phyloP scores from a whole-genome alignment of 2,797 vertebrate genomes.

The Bucorvus abyssinicus region DNA sequence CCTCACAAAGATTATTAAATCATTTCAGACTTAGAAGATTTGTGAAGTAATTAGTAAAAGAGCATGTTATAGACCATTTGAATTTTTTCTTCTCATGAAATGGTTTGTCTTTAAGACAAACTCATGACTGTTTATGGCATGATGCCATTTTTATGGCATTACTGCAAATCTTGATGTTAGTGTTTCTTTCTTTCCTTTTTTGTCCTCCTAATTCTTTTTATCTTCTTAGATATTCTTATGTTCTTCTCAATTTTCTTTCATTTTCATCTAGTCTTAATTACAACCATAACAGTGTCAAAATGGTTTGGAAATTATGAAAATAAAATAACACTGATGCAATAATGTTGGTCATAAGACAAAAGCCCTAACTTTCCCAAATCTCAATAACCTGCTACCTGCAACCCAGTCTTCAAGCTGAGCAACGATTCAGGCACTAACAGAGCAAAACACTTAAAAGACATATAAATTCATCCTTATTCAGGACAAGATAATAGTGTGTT shows the following conservation, averaged over 20 bases:
- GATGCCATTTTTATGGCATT: conserved; percentile 57
- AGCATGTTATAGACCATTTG: neutral
- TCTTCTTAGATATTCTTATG: conserved; percentile 59
- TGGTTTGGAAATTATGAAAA: conserved; percentile 30
- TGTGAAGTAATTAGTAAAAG: neutral
- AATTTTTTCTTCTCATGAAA: neutral
- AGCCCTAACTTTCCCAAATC: neutral
- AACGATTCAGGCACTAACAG: neutral
- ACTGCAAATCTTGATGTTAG: conserved; percentile 83
- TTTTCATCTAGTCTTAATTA: conserved; percentile 61
- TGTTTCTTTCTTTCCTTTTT: conserved; percentile 69
- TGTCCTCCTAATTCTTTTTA: conserved; percentile 75
- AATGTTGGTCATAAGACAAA: neutral
- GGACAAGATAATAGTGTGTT: neutral
- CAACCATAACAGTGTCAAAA: conserved; percentile 21
- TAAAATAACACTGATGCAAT: neutral
- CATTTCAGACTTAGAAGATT: neutral
- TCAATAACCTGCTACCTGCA: neutral
- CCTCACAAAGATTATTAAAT: neutral
- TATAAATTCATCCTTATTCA: neutral
- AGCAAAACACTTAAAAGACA: neutral
- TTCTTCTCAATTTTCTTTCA: conserved; percentile 40
- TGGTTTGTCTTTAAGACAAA: neutral
- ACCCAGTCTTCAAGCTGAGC: neutral
- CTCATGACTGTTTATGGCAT: neutral